Evolutionary conservation across 2,113 vertebrate genomes (phyloP).

Genomic region (Zingel zingel): DNA sequence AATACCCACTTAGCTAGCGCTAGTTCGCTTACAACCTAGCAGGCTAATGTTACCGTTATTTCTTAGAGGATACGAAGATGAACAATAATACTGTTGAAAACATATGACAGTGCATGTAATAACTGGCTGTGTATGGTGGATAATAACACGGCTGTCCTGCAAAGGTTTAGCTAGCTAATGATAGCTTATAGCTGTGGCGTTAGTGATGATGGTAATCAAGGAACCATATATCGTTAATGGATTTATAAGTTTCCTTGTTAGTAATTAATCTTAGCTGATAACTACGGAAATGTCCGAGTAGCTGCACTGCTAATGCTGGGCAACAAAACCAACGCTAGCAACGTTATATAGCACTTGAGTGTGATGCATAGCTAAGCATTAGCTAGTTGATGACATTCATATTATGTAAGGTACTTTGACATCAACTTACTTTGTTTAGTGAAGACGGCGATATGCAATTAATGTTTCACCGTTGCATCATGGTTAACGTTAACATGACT

Average conservation of each 20-base stretch:
- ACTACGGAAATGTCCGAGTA: background rate
- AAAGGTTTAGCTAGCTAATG: background rate
- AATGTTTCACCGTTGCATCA: background rate
- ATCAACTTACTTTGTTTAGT: background rate
- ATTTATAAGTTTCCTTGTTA: too few species aligned
- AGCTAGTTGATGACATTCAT: background rate
- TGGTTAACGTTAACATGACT: background rate
- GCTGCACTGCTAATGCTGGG: slow-evolving; percentile 26
- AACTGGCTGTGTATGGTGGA: background rate
- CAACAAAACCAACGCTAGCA: background rate
- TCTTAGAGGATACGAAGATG: background rate
- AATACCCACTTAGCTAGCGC: slow-evolving; percentile 22
- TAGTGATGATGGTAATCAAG: too few species aligned
- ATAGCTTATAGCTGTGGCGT: background rate
- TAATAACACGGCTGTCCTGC: background rate
- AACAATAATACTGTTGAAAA: background rate
- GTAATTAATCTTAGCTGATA: background rate
- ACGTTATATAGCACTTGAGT: background rate
- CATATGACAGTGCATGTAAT: background rate
- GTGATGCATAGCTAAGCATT: too few species aligned
- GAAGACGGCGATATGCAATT: too few species aligned
- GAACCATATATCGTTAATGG: too few species aligned
- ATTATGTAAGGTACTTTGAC: background rate
- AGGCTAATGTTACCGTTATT: background rate
- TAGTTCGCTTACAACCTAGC: background rate